Evolutionary conservation across 2,888 invertebrate species (phyloP), one percentile per base, ranked within the genome.

Genomic region (Druceiella hillmani): DNA sequence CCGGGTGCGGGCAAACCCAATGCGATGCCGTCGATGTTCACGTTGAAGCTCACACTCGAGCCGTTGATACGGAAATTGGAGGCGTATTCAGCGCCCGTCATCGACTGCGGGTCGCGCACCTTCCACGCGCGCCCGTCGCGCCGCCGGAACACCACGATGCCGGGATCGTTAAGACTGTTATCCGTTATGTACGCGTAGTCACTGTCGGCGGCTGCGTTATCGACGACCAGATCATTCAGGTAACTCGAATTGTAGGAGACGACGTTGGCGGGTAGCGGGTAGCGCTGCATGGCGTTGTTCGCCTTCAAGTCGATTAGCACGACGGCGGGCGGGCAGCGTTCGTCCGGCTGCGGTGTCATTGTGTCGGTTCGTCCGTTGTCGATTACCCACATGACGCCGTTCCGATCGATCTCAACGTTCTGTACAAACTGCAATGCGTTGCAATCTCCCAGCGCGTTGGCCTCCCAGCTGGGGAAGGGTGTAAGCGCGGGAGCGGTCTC

Each of bases 151-250:
- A 86, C 83, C 39, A 87, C 78, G 39, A 87, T 75, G 17, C 83
- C 84, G 4, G 84, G 83, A 61, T 83, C 81, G 1, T 64, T 62
- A 2, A 71, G 74, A 53, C 79, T 78, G 52, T 78, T 80, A 58
- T 85, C 86, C 1, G 81, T 81, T 22, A 86, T 84, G 53, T 84
- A 86, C 2, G 83, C 84, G 54, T 74, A 78, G 16, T 73, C 74
- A 13, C 74, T 71, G 51, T 80, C 80, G 38, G 79, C 78, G 53
- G 79, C 75, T 20, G 81, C 73, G 55, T 79, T 77, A 53, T 85
- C 85, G 14, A 87, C 64, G 1, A 84, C 86, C 30, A 87, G 68
- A 55, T 86, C 86, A 54, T 83, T 83, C 30, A 87, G 59, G 49
- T 79, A 79, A 24, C 78, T 79, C 1, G 69, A 71, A 25, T 73